Evolutionary conservation across 2,888 invertebrate species (phyloP), one percentile per base, ranked within the genome.

Genomic region (Cylloceria caligata): DNA sequence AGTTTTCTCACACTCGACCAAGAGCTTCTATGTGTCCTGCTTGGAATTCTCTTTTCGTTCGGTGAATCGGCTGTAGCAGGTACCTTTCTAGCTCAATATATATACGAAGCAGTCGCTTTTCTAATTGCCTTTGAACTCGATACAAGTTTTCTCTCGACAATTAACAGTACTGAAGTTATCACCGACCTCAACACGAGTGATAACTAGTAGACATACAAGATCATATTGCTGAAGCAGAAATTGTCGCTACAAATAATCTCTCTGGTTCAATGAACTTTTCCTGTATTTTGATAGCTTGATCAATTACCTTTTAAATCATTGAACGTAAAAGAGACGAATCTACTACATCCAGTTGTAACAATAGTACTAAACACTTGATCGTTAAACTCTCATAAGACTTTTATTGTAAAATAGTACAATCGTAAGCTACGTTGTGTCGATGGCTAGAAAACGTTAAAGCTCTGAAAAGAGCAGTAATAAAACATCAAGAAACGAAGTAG

Each of bases 1-100:
- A 78, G 76, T 81, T 81, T 78, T 65, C 78, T 81, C 78, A 77
- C 69, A 36, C 45, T 57, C 57, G 68, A 45, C 57, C 55, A 57
- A 76, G 76, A 67, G 52, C 45, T 80, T 39, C 80, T 57, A 65
- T 39, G 72, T 49, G 77, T 81, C 78, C 78, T 69, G 65, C 77
- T 74, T 78, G 73, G 78, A 81, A 81, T 81, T 81, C 81, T 81
- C 78, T 21, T 52, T 64, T 42, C 81, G 73, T 78, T 78, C 78
- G 69, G 69, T 47, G 74, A 74, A 74, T 81, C 78, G 73, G 52
- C 73, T 55, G 62, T 49, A 64, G 42, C 21, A 7, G 24, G n/a
- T 52, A 55, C 27, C 34, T 79, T 34, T 7, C 52, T 13, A 27
- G 11, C 36, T 27, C 39, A 34, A 49, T 45, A 42, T 55, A 57